Evolutionary conservation across 2,797 vertebrate genomes (phyloP).

Genomic region (Hydrophis major): DNA sequence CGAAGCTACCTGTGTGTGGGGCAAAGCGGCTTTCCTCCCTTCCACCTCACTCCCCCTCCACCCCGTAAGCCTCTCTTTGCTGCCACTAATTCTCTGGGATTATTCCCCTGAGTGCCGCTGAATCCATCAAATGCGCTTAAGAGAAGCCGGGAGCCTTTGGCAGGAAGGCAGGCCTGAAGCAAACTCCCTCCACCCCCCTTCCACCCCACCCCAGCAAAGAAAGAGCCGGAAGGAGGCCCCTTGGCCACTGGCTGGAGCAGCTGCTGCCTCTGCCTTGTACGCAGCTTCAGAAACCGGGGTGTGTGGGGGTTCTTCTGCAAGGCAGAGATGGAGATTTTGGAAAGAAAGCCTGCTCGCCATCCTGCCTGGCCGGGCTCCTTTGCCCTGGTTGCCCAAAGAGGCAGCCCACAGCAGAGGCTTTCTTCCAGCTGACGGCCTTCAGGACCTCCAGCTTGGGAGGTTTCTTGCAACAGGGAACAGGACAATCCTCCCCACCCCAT

Average conservation of each 20-base stretch:
- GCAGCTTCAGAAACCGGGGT: neutral
- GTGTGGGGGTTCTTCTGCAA: neutral
- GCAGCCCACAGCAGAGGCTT: too few relatives aligned
- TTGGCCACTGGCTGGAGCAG: neutral
- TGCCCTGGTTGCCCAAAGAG: neutral
- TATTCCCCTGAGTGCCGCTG: neutral
- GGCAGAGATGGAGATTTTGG: neutral
- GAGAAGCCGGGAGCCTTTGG: neutral
- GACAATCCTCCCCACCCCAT: neutral
- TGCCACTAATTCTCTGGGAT: neutral
- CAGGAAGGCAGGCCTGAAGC: neutral
- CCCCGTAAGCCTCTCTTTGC: neutral
- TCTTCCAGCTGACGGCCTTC: neutral
- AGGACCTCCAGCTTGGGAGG: too few relatives aligned
- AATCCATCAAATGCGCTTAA: neutral
- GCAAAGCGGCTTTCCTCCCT: neutral
- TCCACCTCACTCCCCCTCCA: rapidly evolving
- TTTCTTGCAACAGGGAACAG: neutral
- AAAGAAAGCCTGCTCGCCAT: neutral
- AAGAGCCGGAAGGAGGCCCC: neutral
- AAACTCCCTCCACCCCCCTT: neutral
- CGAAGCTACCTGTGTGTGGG: neutral
- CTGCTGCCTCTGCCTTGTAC: neutral
- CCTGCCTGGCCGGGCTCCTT: neutral
- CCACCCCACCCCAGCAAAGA: neutral